Evolutionary conservation across 2,113 vertebrate species (phyloP), one percentile per base, ranked within the genome.

Genomic region (Cygnus buccinator): DNA sequence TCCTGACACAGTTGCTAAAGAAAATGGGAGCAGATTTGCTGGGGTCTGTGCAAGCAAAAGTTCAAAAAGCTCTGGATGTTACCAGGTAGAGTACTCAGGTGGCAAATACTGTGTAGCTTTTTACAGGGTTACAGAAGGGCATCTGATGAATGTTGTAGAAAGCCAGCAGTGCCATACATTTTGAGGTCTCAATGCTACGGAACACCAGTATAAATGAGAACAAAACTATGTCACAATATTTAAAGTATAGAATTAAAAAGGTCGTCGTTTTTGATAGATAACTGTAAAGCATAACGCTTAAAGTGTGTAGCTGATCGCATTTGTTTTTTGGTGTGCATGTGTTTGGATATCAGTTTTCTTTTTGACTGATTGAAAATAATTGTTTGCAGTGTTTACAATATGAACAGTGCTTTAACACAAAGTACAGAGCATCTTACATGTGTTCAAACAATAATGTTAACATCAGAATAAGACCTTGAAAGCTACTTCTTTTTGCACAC

Each of bases 11-110:
- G 97, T 97, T 99, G 88, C 98, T 99, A 58, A 99, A 99, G 98
- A 99, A 99, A 96, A 99, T 99, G 99, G 99, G 99, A 19, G 99
- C 99, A 37, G 99, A 99, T 97, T 98, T 99, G 94, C 97, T 99
- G 86, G 99, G 99, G 84, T 99, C 99, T 39, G 99, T 99, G 76
- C 99, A 99, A 97, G 99, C 99, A 12, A 99, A 99, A 97, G 99
- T 99, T 91, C 99, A 99, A 90, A 99, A 99, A 96, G 99, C 99
- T 88, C 98, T 99, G 91, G 99, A 99, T 94, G 90, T 99, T 96
- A 99, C 99, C 79, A 99, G 99, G 99, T 99, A 92, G 91, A 96
- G 81, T 91, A 81, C 17, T 78, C 11, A 1, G 20, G 46, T 80
- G 54, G 28, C 44, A 80, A 55, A 84, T n/a, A 7, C 11, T 78